These are phyloP conservation scores for Yponomeuta plumbellus DNA, from an alignment of 2,888 invertebrate species.

Conservation along the genomic window DNA sequence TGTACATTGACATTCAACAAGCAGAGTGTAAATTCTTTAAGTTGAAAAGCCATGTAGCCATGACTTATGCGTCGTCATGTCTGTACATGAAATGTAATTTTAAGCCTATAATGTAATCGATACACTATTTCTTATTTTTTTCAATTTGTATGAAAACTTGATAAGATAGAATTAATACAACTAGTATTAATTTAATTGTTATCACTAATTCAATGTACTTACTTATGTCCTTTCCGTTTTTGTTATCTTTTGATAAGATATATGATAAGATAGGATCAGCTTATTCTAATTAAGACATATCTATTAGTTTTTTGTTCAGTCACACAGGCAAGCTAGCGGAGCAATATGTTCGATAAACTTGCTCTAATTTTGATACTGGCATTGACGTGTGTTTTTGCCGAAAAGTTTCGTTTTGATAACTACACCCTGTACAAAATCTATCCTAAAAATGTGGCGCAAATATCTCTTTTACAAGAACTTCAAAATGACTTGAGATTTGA, in stretches of 20 bases:
- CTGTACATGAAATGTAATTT: too few relatives aligned
- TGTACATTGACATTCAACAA: too few relatives aligned
- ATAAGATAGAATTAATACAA: too few relatives aligned
- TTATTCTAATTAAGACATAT: neutral
- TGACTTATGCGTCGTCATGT: too few relatives aligned
- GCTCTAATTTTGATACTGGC: neutral
- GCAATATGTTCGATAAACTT: neutral
- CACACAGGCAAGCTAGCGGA: neutral
- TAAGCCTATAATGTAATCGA: too few relatives aligned
- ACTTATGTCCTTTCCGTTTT: neutral
- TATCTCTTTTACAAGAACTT: conserved; percentile 33
- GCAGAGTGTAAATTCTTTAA: too few relatives aligned
- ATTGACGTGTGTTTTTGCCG: conserved; percentile 1
- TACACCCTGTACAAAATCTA: conserved; percentile 53
- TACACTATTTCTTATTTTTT: too few relatives aligned
- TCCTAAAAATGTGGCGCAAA: conserved; percentile 40
- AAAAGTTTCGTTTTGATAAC: conserved; percentile 32
- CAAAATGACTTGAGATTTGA: conserved; percentile 25
- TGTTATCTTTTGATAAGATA: conserved; percentile 4
- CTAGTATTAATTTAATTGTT: neutral
- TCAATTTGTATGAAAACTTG: too few relatives aligned
- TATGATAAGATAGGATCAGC: neutral
- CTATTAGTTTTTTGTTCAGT: neutral
- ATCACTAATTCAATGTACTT: neutral
- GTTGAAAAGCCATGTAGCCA: too few relatives aligned